A percentile compares a stretch with the other conserved stretches of the same genome.
Conservation (phyloP, 2,797 vertebrate genomes). For the Leptodactylus fallax region DNA sequence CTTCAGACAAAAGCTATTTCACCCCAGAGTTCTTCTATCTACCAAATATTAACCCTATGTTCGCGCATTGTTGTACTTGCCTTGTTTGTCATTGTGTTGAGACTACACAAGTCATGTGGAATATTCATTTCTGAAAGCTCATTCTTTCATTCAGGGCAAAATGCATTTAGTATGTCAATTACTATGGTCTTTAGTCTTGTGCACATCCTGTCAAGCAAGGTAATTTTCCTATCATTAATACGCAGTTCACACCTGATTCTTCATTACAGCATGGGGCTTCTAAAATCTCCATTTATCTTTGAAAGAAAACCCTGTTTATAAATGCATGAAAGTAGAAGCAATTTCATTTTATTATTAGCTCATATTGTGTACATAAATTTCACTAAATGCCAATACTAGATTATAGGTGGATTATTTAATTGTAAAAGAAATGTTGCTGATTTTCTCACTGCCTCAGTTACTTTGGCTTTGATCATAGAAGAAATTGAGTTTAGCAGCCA, state of each 20-base stretch:
- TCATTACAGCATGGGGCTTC: neutral
- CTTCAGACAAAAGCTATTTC: constrained; percentile 60
- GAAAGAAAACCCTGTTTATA: neutral
- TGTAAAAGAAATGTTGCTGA: neutral
- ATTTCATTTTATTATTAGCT: constrained; percentile 10
- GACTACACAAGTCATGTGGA: no score
- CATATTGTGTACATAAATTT: constrained; percentile 12
- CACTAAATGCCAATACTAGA: neutral
- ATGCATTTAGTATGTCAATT: neutral
- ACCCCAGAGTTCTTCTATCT: neutral
- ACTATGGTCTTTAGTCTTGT: neutral
- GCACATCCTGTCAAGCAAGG: neutral
- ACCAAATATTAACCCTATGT: neutral
- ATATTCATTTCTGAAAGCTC: neutral
- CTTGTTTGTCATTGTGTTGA: no score
- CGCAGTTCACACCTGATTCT: constrained; percentile 9
- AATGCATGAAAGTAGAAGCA: constrained; percentile 6
- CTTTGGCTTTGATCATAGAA: no score
- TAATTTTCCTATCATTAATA: constrained; percentile 6
- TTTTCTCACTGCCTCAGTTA: neutral
- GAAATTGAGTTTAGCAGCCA: no score
- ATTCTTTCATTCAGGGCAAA: neutral
- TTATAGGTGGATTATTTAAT: constrained; percentile 1
- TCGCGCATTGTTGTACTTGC: neutral
- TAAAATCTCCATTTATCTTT: neutral